Base-by-base conservation (phyloP, 1,140 invertebrate species). In the Pseudobourletiella spinata region DNA sequence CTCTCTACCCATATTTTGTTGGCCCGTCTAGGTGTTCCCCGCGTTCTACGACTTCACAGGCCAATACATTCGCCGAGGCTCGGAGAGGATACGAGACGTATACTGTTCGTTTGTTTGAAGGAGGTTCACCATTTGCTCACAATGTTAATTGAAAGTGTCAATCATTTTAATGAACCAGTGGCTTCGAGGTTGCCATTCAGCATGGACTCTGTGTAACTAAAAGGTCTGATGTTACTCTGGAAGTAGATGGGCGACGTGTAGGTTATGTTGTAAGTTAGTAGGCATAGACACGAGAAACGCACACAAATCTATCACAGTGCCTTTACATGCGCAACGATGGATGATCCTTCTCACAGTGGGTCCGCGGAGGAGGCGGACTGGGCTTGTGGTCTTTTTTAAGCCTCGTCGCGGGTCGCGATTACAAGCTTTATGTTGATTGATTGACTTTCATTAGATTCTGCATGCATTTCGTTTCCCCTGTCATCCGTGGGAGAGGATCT, bases 111-210 rank as follows among this genome's bases (percentile, higher is more conserved):
- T 54, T 54, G 29, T 57, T 61, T 57, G 59, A 55, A 66, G 64
- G 63, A 65, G 63, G 63, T 65, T 57, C 56, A 64, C 20, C 52
- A 61, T 62, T 66, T 66, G 56, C 56, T 62, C 56, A 57, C 59
- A 58, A 66, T 61, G 59, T 66, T 66, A 66, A 66, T 66, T 66
- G 64, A 66, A 66, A 62, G 52, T 63, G 64, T 60, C 64, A 66
- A 66, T 66, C 64, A 66, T 56, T 30, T 55, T 29, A 55, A 55
- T 54, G 29, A 55, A 55, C 29, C 11, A 25, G 50, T 55, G 52
- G 52, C 6, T 35, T 18, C 20, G 52, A 55, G 28, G 32, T 55
- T 39, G 52, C 52, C 52, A 55, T 55, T 55, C 8, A 39, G 32
- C 8, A 39, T n/a, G n/a, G 35, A 42, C n/a, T n/a, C n/a, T n/a